Conservation (phyloP, 2,797 vertebrate genomes). For the Poecilia wingei region DNA sequence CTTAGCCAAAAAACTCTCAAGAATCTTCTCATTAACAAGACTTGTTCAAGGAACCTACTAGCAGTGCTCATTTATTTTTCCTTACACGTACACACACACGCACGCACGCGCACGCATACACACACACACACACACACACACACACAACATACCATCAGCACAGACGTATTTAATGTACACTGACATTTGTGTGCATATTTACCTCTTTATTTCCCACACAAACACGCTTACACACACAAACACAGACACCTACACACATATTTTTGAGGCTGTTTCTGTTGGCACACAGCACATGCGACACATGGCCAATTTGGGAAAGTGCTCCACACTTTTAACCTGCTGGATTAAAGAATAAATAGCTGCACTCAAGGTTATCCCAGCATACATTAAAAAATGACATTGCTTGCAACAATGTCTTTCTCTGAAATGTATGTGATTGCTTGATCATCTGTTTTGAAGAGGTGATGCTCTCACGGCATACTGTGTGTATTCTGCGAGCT, state of each 20-base stretch:
- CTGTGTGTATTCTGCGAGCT: too few relatives aligned
- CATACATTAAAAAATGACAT: neutral
- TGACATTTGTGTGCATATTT: slow-evolving; percentile 21
- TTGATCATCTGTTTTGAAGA: slow-evolving; percentile 39
- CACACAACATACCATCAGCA: slow-evolving; percentile 41
- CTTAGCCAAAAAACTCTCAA: slow-evolving; percentile 73
- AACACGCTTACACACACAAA: neutral
- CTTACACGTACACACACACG: slow-evolving; percentile 25
- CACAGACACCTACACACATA: slow-evolving; percentile 5
- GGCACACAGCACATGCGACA: slow-evolving; percentile 29
- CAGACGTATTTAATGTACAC: slow-evolving; percentile 23
- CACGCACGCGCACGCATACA: neutral
- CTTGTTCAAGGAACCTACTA: slow-evolving; percentile 87
- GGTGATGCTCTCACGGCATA: neutral
- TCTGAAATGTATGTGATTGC: slow-evolving; percentile 42
- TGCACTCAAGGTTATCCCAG: slow-evolving; percentile 38
- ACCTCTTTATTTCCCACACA: slow-evolving; percentile 5
- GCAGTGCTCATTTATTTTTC: slow-evolving; percentile 83
- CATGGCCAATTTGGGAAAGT: slow-evolving; percentile 29
- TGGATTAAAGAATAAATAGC: slow-evolving; percentile 63
- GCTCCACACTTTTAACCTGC: slow-evolving; percentile 42
- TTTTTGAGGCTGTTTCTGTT: slow-evolving; percentile 15
- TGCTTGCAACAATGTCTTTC: neutral
- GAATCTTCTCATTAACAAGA: slow-evolving; percentile 88
- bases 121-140: slow-evolving; percentile 26